Percentiles rank a stretch among this genome's conserved stretches.
Evolutionary conservation across 35 echinoderm and acorn worm genomes (phyloP).

Genomic region (Diadema setosum): DNA sequence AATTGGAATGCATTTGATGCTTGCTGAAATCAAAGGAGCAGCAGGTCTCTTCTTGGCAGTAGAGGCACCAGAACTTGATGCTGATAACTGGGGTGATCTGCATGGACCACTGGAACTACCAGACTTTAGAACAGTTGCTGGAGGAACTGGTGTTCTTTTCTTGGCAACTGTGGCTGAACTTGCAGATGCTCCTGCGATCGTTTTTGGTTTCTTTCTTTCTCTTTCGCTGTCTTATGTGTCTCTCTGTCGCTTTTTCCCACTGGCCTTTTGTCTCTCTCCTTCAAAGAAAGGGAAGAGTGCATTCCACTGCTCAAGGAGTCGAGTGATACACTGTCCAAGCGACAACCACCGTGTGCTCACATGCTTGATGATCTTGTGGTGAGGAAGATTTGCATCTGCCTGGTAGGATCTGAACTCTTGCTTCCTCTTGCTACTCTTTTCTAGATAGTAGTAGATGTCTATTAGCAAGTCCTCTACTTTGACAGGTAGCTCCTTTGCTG

Average conservation of each 20-base stretch:
- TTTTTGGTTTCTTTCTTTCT: constrained; percentile 4
- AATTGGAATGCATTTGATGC: neutral
- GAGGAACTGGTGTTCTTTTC: neutral
- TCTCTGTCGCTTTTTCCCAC: neutral
- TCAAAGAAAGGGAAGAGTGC: constrained; percentile 30
- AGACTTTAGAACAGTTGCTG: neutral
- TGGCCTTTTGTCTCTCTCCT: neutral
- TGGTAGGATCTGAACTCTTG: constrained; percentile 25
- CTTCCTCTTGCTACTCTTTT: constrained; percentile 42
- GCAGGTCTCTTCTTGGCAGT: neutral
- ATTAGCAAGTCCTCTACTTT: constrained; percentile 49
- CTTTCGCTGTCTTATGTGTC: neutral
- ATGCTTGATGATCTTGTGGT: constrained; percentile 43
- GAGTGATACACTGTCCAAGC: constrained; percentile 8
- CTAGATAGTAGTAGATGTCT: constrained; percentile 43
- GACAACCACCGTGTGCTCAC: constrained; percentile 38
- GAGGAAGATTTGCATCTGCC: neutral
- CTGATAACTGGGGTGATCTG: neutral
- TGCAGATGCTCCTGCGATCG: neutral
- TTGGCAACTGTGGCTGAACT: neutral
- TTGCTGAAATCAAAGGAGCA: neutral
- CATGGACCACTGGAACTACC: neutral
- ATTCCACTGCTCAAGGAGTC: constrained; percentile 36
- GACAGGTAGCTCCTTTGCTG: constrained; percentile 17
- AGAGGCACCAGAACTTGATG: neutral